Base-by-base conservation (phyloP, 2,113 vertebrate genomes). In the Scopus umbretta region DNA sequence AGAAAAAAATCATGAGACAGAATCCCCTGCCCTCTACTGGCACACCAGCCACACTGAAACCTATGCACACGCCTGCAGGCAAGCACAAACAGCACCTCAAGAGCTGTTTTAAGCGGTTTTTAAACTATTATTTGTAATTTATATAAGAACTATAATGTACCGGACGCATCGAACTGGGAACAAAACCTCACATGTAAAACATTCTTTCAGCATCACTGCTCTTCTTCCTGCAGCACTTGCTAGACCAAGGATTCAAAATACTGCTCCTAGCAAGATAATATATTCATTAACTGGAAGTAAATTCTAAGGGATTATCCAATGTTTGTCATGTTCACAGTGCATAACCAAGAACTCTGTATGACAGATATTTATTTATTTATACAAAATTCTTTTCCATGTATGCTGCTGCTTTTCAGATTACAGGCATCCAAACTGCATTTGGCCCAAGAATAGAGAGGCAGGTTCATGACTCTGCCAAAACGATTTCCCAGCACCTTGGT, bases 21-120 rank as follows among this genome's bases (percentile, higher is more conserved):
- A 85, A 81, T 97, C 86, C 91, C 71, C 92, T 95, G 97, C 97
- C 97, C 97, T 95, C 97, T 98, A 17, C 96, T 71, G 97, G 97
- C 59, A 49, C 34, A 45, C 2, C 9, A 80, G 58, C 42, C 0
- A 0, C 81, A 91, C 16, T 86, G 73, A 90, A 95, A 61, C 17
- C 70, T 7, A 12, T 38, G 22, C 43, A 53, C 45, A 1, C 3
- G n/a, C 16, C 34, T 36, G 40, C 30, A 70, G 66, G 36, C 81
- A 65, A 66, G 49, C 53, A 82, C 55, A n/a, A 80, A n/a, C 30
- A 75, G 52, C 43, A 58, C 49, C 30, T 13, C 9, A 82, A 36
- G 5, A 74, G 30, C 34, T 66, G 22, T 17, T 82, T 47, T 30
- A 58, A 61, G 29, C n/a, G 40, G 2, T 42, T 74, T 81, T 45